Evolutionary conservation across 2,797 vertebrate genomes (phyloP), one percentile per base, ranked within the genome.

Genomic region (Syngnathus acus): DNA sequence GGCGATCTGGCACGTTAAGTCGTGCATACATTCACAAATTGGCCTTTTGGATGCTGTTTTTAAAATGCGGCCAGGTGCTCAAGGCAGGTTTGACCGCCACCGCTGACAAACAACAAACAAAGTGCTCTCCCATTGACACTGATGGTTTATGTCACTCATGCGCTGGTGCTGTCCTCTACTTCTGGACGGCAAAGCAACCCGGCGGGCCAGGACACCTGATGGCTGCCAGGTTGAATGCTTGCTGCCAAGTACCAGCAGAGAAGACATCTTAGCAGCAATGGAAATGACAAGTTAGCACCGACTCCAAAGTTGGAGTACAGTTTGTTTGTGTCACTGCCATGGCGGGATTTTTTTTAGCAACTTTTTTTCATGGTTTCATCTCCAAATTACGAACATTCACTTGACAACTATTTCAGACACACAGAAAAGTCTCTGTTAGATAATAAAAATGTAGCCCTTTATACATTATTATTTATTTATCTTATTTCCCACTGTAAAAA

Each of bases 41-140:
- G 64, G 17, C 2, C 50, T 65, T 51, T 21, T 65, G 48, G 45
- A 64, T 38, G 50, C 47, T 32, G 32, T 53, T 82, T 72, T 74
- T 75, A 76, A 73, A 65, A 79, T 76, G 68, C 68, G 67, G 79
- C 82, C 86, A 90, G 88, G 86, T 89, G 87, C 70, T 84, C 78
- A 75, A 75, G 82, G 80, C 81, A 71, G 74, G 75, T 82, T 88
- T 86, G 86, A 84, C 78, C 83, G 73, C 82, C 74, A 86, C 79
- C 74, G 81, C 75, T 87, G 83, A 87, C 19, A 61, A 40, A 88
- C 76, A 85, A 82, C 86, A 84, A 72, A 67, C 73, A 72, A 72
- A 74, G 7, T 9, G 69, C 75, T 72, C 63, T 70, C 70, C 71
- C 71, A 69, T 80, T 75, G 73, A 81, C 79, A 74, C 73, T 75